These are phyloP conservation scores for Lithophane leautieri DNA, from an alignment of 2,888 invertebrate species.

Conservation along the genomic window DNA sequence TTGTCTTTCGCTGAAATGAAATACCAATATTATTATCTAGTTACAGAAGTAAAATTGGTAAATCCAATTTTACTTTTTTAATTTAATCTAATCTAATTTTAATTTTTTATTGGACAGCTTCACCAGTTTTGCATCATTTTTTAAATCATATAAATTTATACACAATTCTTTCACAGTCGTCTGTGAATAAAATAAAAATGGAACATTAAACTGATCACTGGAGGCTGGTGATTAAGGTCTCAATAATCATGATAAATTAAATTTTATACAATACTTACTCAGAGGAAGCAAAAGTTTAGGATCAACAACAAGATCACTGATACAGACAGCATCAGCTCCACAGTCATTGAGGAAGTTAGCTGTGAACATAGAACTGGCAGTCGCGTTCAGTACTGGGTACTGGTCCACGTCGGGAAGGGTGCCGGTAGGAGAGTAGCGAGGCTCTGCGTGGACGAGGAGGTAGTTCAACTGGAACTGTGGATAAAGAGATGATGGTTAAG, in stretches of 20 bases:
- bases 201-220: not conserved
- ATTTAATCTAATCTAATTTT: too few species aligned
- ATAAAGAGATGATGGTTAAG: conserved; percentile 23
- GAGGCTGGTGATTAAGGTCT: not conserved
- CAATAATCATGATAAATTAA: not conserved
- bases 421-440: conserved; percentile 87
- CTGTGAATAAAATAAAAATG: too few species aligned
- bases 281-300: conserved; percentile 91
- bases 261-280: conserved; percentile 77
- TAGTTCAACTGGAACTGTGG: conserved; percentile 95
- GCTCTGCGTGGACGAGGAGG: conserved; percentile 93
- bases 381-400: conserved; percentile 97
- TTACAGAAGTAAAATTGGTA: too few species aligned
- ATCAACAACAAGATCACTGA: conserved; percentile 94
- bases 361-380: conserved; percentile 94
- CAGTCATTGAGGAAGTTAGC: conserved; percentile 98
- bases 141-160: too few species aligned
- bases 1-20: conserved; percentile 81
- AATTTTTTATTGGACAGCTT: too few species aligned
- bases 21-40: not conserved
- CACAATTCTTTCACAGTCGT: too few species aligned
- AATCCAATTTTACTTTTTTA: too few species aligned
- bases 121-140: too few species aligned
- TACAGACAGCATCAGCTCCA: conserved; percentile 96
- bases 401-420: conserved; percentile 93